Percentiles rank a stretch among this genome's conserved stretches.
Evolutionary conservation across 2,888 invertebrate species (phyloP).

Genomic region (Eupithecia dodoneata): DNA sequence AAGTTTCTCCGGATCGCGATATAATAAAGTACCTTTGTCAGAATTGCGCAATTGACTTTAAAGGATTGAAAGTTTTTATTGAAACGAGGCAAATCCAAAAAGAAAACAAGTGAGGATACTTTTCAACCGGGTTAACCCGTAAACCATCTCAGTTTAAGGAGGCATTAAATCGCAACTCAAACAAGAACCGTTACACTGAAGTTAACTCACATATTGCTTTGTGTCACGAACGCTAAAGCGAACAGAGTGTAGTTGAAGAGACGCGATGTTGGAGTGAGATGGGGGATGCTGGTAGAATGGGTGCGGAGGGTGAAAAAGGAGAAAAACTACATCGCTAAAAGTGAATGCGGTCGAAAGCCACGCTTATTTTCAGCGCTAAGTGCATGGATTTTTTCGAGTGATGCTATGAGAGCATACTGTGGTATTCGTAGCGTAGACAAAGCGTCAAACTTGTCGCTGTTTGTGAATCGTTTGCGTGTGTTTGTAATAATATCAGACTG

Average conservation of each 20-base stretch:
- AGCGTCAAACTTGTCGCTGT: conserved; percentile 29
- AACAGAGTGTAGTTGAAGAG: conserved; percentile 70
- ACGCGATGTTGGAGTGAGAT: conserved; percentile 70
- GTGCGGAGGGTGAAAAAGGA: conserved; percentile 81
- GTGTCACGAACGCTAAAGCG: conserved; percentile 83
- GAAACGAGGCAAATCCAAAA: conserved; percentile 70
- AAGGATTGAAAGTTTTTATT: conserved; percentile 77
- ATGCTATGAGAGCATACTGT: conserved; percentile 66
- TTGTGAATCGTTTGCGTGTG: conserved; percentile 9
- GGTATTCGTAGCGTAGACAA: conserved; percentile 27
- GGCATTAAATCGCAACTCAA: conserved; percentile 85
- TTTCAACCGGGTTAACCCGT: conserved; percentile 81
- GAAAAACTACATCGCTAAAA: conserved; percentile 84
- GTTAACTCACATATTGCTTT: conserved; percentile 84
- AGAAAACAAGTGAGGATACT: conserved; percentile 78
- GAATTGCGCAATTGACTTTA: conserved; percentile 66
- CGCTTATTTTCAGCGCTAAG: conserved; percentile 82
- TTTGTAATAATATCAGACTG: background rate
- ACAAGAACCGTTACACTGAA: conserved; percentile 83
- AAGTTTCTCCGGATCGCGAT: conserved; percentile 44
- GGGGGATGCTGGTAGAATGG: conserved; percentile 73
- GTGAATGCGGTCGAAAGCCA: conserved; percentile 84
- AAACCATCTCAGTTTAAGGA: conserved; percentile 84
- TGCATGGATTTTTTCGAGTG: conserved; percentile 84
- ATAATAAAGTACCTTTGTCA: conserved; percentile 54